phyloP scores from a whole-genome alignment of 2,797 vertebrate species.

The Molossus molossus region DNA sequence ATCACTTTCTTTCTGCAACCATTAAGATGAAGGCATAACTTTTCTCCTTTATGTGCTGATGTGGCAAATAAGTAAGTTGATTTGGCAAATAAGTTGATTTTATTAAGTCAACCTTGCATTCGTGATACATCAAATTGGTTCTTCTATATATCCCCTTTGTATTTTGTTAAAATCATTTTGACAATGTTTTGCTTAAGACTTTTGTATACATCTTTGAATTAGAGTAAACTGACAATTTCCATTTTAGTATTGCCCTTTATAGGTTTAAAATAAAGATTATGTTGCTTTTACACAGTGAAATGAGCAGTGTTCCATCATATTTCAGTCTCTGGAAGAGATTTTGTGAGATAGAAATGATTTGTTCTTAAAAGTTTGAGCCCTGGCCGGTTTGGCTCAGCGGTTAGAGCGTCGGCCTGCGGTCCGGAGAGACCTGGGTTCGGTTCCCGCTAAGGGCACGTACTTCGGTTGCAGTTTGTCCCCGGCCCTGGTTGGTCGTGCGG shows the following conservation, averaged over 20 bases:
- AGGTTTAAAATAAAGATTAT: background rate
- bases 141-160: background rate
- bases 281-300: background rate
- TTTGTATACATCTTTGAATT: conserved; percentile 9
- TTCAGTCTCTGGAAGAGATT: conserved; percentile 15
- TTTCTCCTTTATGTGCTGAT: background rate
- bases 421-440: no score
- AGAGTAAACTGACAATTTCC: background rate
- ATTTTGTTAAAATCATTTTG: conserved; percentile 17
- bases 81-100: background rate
- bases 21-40: background rate
- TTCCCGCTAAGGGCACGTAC: no score
- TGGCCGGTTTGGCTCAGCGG: no score
- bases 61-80: background rate
- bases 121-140: background rate
- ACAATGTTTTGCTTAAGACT: background rate
- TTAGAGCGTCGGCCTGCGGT: no score
- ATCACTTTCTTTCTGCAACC: background rate
- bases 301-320: background rate
- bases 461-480: no score
- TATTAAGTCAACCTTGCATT: background rate
- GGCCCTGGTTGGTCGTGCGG: no score
- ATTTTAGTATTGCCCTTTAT: background rate
- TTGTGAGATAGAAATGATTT: conserved; percentile 34
- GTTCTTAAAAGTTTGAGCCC: conserved; percentile 28